phyloP scores from a whole-genome alignment of 2,797 vertebrate genomes.

The Cheirogaleus major region DNA sequence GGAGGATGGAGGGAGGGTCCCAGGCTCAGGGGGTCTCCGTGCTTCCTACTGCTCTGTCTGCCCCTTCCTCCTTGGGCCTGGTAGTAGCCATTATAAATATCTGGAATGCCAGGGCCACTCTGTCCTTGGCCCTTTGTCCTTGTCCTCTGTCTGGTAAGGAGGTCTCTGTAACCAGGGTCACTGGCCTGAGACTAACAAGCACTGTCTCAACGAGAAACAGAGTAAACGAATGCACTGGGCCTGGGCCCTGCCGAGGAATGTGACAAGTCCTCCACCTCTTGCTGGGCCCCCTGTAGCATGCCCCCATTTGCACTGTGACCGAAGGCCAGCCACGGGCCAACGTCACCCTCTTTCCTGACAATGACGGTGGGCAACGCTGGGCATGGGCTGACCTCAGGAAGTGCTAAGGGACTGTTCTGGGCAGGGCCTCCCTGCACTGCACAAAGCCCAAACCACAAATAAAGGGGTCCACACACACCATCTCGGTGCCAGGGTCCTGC shows the following conservation, averaged over 20 bases:
- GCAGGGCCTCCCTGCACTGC: not conserved
- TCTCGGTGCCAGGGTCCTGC: not conserved
- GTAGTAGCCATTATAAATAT: not conserved
- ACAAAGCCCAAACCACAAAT: not conserved
- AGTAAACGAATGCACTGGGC: not conserved
- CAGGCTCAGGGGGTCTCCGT: not conserved
- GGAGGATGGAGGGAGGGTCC: not conserved
- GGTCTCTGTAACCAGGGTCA: not conserved
- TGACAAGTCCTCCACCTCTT: not conserved
- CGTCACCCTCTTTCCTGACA: not conserved
- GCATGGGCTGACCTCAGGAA: not conserved
- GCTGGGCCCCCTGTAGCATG: not conserved
- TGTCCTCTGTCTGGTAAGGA: not conserved
- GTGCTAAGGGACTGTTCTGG: not conserved
- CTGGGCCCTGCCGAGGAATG: no score
- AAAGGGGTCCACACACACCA: not conserved
- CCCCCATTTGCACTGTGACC: no score
- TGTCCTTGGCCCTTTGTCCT: not conserved
- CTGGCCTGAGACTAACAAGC: not conserved
- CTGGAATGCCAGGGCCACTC: not conserved
- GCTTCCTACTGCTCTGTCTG: not conserved
- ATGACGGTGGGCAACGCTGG: rapidly evolving
- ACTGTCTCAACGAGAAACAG: not conserved
- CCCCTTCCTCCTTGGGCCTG: not conserved
- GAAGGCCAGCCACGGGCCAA: not conserved